phyloP scores from a whole-genome alignment of 2,797 vertebrate genomes.

The Diplodus sargus region DNA sequence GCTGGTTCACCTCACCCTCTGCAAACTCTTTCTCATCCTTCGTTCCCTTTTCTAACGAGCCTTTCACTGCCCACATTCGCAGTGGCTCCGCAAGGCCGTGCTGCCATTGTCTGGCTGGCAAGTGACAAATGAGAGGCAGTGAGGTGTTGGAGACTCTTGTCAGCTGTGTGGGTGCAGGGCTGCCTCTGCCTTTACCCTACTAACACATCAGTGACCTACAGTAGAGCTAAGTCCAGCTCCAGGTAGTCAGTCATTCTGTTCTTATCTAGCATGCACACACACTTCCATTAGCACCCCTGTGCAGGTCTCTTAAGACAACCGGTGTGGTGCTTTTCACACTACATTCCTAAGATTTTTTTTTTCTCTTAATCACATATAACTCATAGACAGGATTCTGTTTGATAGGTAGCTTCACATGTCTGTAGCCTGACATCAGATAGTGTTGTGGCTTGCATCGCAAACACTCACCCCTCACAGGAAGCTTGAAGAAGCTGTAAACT shows the following conservation, averaged over 20 bases:
- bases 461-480: constrained; percentile 19
- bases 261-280: constrained; percentile 25
- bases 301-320: constrained; percentile 30
- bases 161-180: constrained; percentile 44
- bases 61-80: constrained; percentile 54
- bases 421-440: constrained; percentile 12
- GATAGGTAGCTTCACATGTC: constrained; percentile 30
- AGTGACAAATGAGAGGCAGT: constrained; percentile 69
- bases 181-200: constrained; percentile 42
- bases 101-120: constrained; percentile 63
- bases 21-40: constrained; percentile 41
- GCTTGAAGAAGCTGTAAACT: constrained; percentile 23
- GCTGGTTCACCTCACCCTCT: constrained; percentile 30
- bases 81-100: constrained; percentile 54
- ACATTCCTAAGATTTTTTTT: constrained; percentile 37
- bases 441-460: constrained; percentile 38
- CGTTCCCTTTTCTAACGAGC: constrained; percentile 42
- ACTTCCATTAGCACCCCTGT: constrained; percentile 18
- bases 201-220: constrained; percentile 50
- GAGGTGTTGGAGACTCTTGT: constrained; percentile 64
- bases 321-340: constrained; percentile 10
- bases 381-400: constrained; percentile 28
- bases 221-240: constrained; percentile 20
- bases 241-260: constrained; percentile 36
- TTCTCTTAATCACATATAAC: constrained; percentile 24